These are phyloP conservation scores for Leucopsar rothschildi DNA, from an alignment of 2,113 vertebrate genomes.

Conservation along the genomic window DNA sequence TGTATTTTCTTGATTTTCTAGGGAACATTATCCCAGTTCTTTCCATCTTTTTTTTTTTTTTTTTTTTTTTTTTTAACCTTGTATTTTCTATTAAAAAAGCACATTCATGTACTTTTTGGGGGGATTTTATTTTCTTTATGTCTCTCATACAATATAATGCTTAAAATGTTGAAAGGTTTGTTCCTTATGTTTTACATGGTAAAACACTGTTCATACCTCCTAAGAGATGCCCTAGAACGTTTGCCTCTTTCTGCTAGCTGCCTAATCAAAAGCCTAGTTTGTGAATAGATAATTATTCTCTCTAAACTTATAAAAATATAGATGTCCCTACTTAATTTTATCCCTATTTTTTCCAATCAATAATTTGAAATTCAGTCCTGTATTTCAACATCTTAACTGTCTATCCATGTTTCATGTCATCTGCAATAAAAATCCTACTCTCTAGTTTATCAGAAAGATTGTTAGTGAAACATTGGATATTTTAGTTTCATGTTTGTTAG, in stretches of 20 bases:
- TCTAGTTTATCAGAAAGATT: background rate
- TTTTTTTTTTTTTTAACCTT: background rate
- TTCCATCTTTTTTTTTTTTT: background rate
- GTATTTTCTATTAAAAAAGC: background rate
- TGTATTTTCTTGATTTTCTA: background rate
- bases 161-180: background rate
- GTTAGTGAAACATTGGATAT: background rate
- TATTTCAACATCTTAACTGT: background rate
- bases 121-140: background rate
- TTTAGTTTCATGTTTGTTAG: background rate
- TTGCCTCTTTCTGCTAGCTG: background rate
- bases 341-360: background rate
- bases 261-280: background rate
- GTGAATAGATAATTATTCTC: background rate
- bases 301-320: background rate
- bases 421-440: background rate
- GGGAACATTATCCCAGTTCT: accelerated
- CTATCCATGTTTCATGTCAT: background rate
- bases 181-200: background rate
- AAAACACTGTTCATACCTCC: background rate
- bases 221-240: background rate
- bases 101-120: accelerated
- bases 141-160: background rate
- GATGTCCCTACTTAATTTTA: background rate
- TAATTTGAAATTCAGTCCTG: background rate